phyloP scores from a whole-genome alignment of 2,797 vertebrate species.

The Sandelia bainsii region DNA sequence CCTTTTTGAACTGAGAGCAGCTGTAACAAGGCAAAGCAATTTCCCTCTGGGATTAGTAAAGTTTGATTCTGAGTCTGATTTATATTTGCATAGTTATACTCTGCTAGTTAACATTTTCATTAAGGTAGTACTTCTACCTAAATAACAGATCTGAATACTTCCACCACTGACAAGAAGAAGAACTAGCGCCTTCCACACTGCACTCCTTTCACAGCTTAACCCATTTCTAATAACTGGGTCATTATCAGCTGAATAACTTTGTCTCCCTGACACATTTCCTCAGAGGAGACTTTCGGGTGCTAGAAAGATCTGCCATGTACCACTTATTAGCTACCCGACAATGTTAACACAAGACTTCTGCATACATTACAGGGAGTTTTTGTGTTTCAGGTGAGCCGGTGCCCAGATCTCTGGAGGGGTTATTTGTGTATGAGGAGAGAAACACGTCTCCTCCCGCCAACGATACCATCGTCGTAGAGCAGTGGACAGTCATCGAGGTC shows the following conservation, averaged over 20 bases:
- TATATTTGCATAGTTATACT: no score
- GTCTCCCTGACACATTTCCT: slow-evolving; percentile 27
- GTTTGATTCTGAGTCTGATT: no score
- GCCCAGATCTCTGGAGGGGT: slow-evolving; percentile 92
- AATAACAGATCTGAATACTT: no score
- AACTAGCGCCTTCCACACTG: not conserved
- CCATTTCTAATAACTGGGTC: slow-evolving; percentile 71
- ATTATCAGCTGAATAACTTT: slow-evolving; percentile 50
- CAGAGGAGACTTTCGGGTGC: not conserved
- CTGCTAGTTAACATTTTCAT: no score
- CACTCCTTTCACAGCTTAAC: slow-evolving; percentile 9
- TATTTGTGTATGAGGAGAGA: slow-evolving; percentile 95
- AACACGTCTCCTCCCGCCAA: slow-evolving; percentile 88
- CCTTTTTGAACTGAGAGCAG: no score
- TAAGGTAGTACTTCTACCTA: no score
- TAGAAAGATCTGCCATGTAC: not conserved
- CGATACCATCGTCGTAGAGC: slow-evolving; percentile 97
- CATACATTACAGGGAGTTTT: not conserved
- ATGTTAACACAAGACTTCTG: not conserved
- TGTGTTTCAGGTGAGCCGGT: slow-evolving; percentile 88
- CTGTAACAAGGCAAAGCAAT: no score
- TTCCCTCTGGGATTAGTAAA: no score
- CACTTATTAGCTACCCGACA: not conserved
- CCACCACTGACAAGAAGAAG: not conserved
- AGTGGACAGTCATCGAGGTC: slow-evolving; percentile 97